Evolutionary conservation across 2,113 vertebrate genomes (phyloP), one percentile per base, ranked within the genome.

Genomic region (Vulpes lagopus): DNA sequence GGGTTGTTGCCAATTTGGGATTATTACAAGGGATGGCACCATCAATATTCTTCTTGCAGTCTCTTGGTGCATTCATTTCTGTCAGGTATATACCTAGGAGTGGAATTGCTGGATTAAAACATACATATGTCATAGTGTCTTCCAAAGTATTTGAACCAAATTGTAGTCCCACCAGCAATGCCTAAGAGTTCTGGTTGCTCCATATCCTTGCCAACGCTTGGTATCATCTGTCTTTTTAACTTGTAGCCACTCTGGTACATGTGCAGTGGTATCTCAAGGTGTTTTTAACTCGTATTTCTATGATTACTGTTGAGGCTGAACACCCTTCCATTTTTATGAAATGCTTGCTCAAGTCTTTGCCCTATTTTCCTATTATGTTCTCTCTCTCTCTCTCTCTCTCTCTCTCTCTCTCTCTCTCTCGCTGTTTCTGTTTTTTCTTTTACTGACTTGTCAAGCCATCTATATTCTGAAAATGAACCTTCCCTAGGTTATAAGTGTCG

Each of bases 121-220:
- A 20, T 16, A 10, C 12, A 0, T 8, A 27, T 19, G n/a, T 5
- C 17, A 22, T 43, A 53, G 32, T 25, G 25, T 38, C 87, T 85
- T 74, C 25, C 71, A 60, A 22, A 73, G 8, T 9, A 1, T 53
- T 51, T 43, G 23, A 4, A 38, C 53, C 15, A 2, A n/a, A 35
- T 57, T 5, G 9, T 4, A 22, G 43, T 27, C 20, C 4, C 38
- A 23, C 30, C 3, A 6, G 43, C 25, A 22, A 7, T 0, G 3
- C 8, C 1, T n/a, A 3, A n/a, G 25, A 5, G 30, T 38, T 35
- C 69, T 0, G 0, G 9, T 51, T 57, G 73, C 3, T 49, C 6
- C 49, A 35, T 8, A 10, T 55, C 11, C 27, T 59, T 80, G 35
- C 0, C 10, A 27, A 55, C 69, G 11, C 10, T 53, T 55, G 55